Conservation (phyloP, 2,888 invertebrate genomes). For the Cryptocephalus primarius region DNA sequence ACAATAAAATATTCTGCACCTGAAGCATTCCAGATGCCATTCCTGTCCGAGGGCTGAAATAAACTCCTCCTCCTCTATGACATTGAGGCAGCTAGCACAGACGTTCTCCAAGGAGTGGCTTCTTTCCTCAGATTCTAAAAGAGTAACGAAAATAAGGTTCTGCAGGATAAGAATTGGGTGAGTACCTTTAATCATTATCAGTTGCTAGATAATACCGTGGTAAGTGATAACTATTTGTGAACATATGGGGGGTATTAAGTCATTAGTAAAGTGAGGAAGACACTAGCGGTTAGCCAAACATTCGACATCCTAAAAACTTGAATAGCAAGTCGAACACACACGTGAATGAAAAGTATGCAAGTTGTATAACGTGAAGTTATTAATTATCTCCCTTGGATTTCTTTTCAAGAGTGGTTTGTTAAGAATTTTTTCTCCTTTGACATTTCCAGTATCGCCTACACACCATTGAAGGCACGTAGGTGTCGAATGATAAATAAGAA, state of each 20-base stretch:
- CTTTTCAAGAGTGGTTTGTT: too few species aligned
- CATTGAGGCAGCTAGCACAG: conserved; percentile 67
- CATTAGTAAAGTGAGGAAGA: too few species aligned
- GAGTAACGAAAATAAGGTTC: neutral
- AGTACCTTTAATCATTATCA: too few species aligned
- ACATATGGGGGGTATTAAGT: too few species aligned
- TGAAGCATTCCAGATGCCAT: conserved; percentile 84
- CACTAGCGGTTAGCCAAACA: too few species aligned
- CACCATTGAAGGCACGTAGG: neutral
- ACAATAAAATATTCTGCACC: conserved; percentile 39
- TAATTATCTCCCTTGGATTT: too few species aligned
- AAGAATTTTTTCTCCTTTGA: too few species aligned
- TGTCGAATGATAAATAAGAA: neutral
- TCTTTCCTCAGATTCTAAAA: conserved; percentile 8
- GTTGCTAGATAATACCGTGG: too few species aligned
- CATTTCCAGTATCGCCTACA: neutral
- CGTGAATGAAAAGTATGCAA: neutral
- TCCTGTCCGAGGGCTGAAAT: conserved; percentile 72
- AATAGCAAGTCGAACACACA: too few species aligned
- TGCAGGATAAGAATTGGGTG: neutral
- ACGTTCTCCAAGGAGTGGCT: neutral
- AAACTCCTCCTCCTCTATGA: conserved; percentile 64
- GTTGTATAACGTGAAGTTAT: neutral
- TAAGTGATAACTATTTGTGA: too few species aligned
- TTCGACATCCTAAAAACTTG: too few species aligned